A percentile compares a stretch with the other conserved stretches of the same genome.
These are phyloP conservation scores for Scylla paramamosain DNA, from an alignment of 1,140 invertebrate species.

Conservation along the genomic window DNA sequence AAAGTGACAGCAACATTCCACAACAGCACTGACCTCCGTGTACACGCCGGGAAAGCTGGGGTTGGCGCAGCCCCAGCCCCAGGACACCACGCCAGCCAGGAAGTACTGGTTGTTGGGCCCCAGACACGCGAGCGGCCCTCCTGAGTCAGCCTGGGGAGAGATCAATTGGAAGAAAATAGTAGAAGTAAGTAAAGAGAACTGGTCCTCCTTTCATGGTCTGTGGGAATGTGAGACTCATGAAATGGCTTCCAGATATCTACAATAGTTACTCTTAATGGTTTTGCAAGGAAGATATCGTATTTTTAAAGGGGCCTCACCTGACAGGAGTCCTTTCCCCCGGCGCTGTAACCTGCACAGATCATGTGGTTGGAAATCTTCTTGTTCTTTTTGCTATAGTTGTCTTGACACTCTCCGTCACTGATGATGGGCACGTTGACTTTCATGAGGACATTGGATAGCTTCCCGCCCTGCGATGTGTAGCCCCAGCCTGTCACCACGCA, in stretches of 20 bases:
- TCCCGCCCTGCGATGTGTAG: constrained; percentile 83
- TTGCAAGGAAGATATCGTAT: no score
- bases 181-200: no score
- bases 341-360: constrained; percentile 73
- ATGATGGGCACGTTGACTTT: constrained; percentile 84
- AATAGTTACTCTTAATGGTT: no score
- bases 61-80: constrained; percentile 85
- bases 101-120: constrained; percentile 17
- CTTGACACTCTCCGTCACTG: constrained; percentile 78
- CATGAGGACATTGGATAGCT: constrained; percentile 82
- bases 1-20: no score
- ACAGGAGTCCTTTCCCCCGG: constrained; percentile 76
- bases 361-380: constrained; percentile 77
- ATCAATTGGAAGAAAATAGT: no score
- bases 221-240: no score
- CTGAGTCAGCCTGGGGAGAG: constrained; percentile 84
- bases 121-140: constrained; percentile 83
- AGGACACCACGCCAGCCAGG: constrained; percentile 85
- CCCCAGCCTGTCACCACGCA: constrained; percentile 89
- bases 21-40: constrained; percentile 81
- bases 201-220: no score
- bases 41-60: constrained; percentile 83
- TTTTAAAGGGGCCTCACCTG: no score
- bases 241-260: no score
- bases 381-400: constrained; percentile 64